A percentile compares a stretch with the other conserved stretches of the same genome.
Evolutionary conservation across 1,140 invertebrate species (phyloP).

Genomic region (Drosophila pruinosa): DNA sequence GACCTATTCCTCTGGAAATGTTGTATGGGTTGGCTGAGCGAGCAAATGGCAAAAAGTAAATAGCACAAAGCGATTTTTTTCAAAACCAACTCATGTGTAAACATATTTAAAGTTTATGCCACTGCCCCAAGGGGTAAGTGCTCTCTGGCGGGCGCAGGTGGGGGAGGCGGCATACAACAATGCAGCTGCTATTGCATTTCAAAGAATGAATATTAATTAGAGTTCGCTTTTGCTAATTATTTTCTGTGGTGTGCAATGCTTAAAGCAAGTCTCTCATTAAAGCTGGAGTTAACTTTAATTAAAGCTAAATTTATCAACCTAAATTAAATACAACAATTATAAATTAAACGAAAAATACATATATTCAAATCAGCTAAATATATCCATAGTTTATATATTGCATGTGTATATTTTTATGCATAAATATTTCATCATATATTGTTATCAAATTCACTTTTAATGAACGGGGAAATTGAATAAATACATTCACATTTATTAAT

Average conservation of each 20-base stretch:
- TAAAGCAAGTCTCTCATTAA: neutral
- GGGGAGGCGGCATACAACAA: neutral
- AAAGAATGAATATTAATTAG: neutral
- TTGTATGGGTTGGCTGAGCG: slow-evolving; percentile 50
- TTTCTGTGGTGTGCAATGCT: neutral
- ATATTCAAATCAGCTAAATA: too few relatives aligned
- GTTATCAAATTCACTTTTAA: too few relatives aligned
- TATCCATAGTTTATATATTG: too few relatives aligned
- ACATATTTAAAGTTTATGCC: slow-evolving; percentile 47
- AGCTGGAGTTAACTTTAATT: too few relatives aligned
- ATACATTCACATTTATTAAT: too few relatives aligned
- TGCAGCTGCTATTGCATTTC: slow-evolving; percentile 14
- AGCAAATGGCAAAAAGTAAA: slow-evolving; percentile 34
- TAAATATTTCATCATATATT: too few relatives aligned
- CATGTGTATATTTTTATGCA: too few relatives aligned
- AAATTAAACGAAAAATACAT: too few relatives aligned
- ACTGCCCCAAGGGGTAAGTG: neutral
- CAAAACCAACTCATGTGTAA: slow-evolving; percentile 49
- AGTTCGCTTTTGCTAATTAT: too few relatives aligned
- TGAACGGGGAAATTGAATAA: too few relatives aligned
- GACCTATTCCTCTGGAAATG: slow-evolving; percentile 80
- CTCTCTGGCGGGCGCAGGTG: neutral
- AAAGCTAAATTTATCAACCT: too few relatives aligned
- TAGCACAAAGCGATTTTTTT: slow-evolving; percentile 49
- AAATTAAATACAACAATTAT: too few relatives aligned